Conservation (phyloP, 2,888 invertebrate species). For the Lithodes maja region DNA sequence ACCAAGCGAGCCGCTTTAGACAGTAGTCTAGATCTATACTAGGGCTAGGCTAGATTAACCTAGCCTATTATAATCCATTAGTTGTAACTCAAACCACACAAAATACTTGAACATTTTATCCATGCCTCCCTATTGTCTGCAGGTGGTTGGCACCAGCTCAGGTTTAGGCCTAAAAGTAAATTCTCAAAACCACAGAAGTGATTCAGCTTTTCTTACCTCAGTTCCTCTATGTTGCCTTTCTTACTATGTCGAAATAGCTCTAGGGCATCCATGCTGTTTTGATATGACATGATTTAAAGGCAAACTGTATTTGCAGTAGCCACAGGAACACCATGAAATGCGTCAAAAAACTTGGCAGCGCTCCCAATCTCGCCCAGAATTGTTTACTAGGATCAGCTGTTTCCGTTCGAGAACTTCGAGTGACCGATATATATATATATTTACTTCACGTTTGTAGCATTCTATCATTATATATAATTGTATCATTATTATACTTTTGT, state of each 20-base stretch:
- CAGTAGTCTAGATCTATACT: too few species aligned
- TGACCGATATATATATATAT: neutral
- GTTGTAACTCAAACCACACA: too few species aligned
- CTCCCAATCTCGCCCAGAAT: neutral
- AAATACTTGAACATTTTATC: too few species aligned
- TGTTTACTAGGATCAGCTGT: conserved; percentile 44
- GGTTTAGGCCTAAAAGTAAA: too few species aligned
- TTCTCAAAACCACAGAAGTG: too few species aligned
- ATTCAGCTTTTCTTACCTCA: conserved; percentile 27
- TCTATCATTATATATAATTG: neutral
- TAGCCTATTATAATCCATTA: too few species aligned
- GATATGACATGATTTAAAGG: neutral
- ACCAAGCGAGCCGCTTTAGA: too few species aligned
- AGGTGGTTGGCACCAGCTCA: conserved; percentile 2
- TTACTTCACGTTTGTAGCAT: neutral
- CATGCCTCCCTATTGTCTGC: neutral
- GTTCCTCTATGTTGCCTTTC: conserved; percentile 52
- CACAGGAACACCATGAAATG: neutral
- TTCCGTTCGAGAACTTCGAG: neutral
- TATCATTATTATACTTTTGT: neutral
- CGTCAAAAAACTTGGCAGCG: neutral
- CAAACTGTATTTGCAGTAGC: neutral
- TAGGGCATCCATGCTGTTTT: conserved; percentile 30
- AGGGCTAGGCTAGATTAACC: too few species aligned
- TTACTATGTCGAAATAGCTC: conserved; percentile 49